Evolutionary conservation across 2,797 vertebrate genomes (phyloP).

Genomic region (Acomys russatus): DNA sequence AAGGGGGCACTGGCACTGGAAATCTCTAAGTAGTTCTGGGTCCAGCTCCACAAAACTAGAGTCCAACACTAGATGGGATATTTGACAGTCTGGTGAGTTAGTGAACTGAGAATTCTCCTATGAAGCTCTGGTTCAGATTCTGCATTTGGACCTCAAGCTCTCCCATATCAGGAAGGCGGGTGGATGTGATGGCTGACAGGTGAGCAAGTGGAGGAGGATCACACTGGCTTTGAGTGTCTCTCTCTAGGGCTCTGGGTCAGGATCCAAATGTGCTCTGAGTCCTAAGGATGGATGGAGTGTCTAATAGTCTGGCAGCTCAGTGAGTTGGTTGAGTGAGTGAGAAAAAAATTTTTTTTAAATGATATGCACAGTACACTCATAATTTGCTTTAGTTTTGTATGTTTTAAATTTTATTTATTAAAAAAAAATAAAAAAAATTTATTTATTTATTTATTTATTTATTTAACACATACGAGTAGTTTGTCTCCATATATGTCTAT

Average conservation of each 20-base stretch:
- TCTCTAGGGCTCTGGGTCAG: neutral
- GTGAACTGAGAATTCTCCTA: neutral
- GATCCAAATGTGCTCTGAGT: neutral
- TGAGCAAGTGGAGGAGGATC: neutral
- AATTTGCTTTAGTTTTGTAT: constrained; percentile 44
- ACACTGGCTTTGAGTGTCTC: neutral
- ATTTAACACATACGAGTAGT: neutral
- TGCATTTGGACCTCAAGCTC: neutral
- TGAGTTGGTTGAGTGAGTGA: neutral
- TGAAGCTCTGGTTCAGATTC: neutral
- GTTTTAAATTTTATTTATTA: neutral
- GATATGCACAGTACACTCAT: neutral
- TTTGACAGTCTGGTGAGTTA: neutral
- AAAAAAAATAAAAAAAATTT: too few species aligned
- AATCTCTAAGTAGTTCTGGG: neutral
- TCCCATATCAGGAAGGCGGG: neutral
- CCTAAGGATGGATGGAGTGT: neutral
- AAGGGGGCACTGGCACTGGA: neutral
- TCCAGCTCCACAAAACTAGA: neutral
- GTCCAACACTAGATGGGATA: neutral
- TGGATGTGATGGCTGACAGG: neutral
- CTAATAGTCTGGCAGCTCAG: neutral
- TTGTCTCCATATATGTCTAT: neutral
- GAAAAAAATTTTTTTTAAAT: constrained; percentile 52
- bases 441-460: neutral